Conservation (phyloP, 2,888 invertebrate species). For the Lamellibrachia columna region DNA sequence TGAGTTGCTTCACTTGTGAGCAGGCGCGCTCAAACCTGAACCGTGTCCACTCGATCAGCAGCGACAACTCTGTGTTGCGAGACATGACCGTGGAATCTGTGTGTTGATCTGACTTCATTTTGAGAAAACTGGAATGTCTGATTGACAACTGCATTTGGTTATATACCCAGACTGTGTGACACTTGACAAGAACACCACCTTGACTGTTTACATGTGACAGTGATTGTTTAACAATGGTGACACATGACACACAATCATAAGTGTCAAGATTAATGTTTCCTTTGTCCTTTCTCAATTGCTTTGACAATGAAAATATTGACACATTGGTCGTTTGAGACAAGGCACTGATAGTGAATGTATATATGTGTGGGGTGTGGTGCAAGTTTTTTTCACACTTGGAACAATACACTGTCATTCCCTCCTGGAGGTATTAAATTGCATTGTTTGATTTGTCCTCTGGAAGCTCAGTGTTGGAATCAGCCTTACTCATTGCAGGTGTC, state of each 20-base stretch:
- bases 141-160: neutral
- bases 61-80: neutral
- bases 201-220: neutral
- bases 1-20: constrained; percentile 28
- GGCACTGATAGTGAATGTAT: no score
- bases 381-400: neutral
- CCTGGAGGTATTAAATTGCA: neutral
- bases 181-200: neutral
- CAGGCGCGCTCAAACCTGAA: constrained; percentile 16
- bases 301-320: neutral
- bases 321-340: neutral
- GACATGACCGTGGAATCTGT: neutral
- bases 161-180: neutral
- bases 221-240: neutral
- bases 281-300: neutral
- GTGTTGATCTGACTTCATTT: neutral
- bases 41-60: neutral
- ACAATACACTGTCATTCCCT: neutral
- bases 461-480: neutral
- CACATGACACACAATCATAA: neutral
- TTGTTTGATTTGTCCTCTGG: neutral
- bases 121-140: neutral
- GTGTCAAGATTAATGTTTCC: neutral
- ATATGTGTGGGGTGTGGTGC: neutral
- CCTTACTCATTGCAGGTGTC: neutral